A percentile compares a stretch with the other conserved stretches of the same genome.
Conservation (phyloP, 2,797 vertebrate species). For the Ciconia nigra region DNA sequence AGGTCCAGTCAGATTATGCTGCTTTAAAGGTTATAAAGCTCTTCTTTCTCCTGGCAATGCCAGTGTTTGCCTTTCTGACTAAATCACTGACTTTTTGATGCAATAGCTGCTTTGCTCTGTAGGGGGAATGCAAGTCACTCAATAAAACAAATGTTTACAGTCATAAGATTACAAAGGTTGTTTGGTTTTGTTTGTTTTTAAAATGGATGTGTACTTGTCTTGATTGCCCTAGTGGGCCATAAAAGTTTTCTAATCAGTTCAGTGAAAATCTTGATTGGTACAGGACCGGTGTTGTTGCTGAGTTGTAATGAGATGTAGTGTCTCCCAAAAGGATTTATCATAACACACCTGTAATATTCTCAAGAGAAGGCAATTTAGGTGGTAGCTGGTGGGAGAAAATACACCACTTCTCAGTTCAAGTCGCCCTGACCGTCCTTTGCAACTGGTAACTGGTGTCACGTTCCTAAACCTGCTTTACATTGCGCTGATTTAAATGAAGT, state of each 20-base stretch:
- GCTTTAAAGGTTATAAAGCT: slow-evolving; percentile 39
- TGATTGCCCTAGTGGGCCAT: not conserved
- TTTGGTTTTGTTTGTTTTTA: slow-evolving; percentile 1
- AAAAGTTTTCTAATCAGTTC: not conserved
- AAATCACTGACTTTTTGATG: slow-evolving; percentile 30
- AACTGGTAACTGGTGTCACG: not conserved
- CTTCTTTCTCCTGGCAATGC: slow-evolving; percentile 44
- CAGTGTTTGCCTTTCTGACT: slow-evolving; percentile 57
- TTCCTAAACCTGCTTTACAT: not conserved
- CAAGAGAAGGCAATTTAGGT: not conserved
- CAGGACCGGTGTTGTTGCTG: not conserved
- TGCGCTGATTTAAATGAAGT: not conserved
- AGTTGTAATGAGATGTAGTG: not conserved
- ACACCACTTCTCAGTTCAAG: not conserved
- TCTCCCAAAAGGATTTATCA: not conserved
- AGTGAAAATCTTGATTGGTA: not conserved
- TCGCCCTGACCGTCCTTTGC: not conserved
- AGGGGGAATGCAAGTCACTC: slow-evolving; percentile 50
- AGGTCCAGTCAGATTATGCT: slow-evolving; percentile 7
- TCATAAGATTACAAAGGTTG: slow-evolving; percentile 19
- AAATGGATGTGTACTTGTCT: slow-evolving; percentile 11
- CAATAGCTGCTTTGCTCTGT: not conserved
- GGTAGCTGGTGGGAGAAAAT: not conserved
- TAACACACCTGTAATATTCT: not conserved
- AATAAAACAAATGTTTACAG: slow-evolving; percentile 59